These are phyloP conservation scores for Melinopterus prodromus DNA, from an alignment of 2,888 invertebrate genomes.

Conservation along the genomic window DNA sequence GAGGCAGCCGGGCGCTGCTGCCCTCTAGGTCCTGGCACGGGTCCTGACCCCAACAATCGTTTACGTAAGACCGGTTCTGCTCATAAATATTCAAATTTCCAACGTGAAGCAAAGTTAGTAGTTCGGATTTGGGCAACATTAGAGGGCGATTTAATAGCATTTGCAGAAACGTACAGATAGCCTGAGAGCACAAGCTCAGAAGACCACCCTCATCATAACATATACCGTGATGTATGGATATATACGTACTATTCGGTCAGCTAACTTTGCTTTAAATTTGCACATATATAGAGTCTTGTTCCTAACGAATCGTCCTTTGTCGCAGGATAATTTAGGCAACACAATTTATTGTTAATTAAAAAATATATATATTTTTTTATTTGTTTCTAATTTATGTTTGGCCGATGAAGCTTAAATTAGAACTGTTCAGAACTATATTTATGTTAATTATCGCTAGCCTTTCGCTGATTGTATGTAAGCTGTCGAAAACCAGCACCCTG, in stretches of 20 bases:
- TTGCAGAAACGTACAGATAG: not conserved
- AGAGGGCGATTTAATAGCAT: conserved; percentile 31
- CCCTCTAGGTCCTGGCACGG: not conserved
- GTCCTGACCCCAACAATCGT: not conserved
- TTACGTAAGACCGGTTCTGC: conserved; percentile 28
- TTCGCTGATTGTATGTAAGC: too few relatives aligned
- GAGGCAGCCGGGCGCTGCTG: not conserved
- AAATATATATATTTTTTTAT: too few relatives aligned
- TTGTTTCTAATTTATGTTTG: too few relatives aligned
- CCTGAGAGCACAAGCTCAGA: too few relatives aligned
- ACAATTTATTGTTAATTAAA: too few relatives aligned
- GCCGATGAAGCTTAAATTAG: too few relatives aligned
- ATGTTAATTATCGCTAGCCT: too few relatives aligned
- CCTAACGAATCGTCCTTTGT: not conserved
- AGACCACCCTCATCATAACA: too few relatives aligned
- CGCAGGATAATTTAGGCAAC: too few relatives aligned
- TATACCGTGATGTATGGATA: conserved; percentile 6
- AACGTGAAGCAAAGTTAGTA: conserved; percentile 22
- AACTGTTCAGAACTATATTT: too few relatives aligned
- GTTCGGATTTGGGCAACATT: conserved; percentile 26
- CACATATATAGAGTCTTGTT: conserved; percentile 13
- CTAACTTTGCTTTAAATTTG: not conserved
- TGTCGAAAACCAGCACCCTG: too few relatives aligned
- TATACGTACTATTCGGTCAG: not conserved
- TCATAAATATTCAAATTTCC: conserved; percentile 37